These are phyloP conservation scores for Phaonia tiefii DNA, from an alignment of 2,888 invertebrate species.

Conservation along the genomic window DNA sequence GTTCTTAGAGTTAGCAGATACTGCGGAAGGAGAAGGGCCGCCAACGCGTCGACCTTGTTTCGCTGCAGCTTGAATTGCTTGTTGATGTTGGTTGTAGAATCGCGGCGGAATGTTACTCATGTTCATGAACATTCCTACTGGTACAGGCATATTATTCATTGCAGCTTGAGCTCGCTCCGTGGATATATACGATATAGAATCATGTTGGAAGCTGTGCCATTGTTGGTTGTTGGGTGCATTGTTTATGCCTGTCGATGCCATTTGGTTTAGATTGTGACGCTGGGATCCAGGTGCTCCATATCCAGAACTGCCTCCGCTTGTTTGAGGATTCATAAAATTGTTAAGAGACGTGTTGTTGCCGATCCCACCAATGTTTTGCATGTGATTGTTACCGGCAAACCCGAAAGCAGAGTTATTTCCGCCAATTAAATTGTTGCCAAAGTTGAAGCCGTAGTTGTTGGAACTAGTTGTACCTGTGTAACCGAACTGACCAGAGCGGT, in stretches of 20 bases:
- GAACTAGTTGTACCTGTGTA: constrained; percentile 69
- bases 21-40: constrained; percentile 74
- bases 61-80: constrained; percentile 82
- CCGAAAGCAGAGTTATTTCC: constrained; percentile 67
- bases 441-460: constrained; percentile 63
- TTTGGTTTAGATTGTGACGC: constrained; percentile 56
- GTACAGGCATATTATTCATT: constrained; percentile 92
- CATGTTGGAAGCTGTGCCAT: constrained; percentile 84
- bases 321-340: constrained; percentile 56
- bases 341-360: constrained; percentile 59
- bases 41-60: constrained; percentile 79
- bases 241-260: constrained; percentile 40
- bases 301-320: constrained; percentile 38
- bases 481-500: constrained; percentile 83
- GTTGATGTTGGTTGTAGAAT: constrained; percentile 88
- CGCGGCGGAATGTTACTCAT: constrained; percentile 90
- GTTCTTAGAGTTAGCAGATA: constrained; percentile 48
- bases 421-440: constrained; percentile 66
- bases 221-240: constrained; percentile 52
- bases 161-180: constrained; percentile 89
- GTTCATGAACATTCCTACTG: constrained; percentile 96
- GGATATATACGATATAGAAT: constrained; percentile 96
- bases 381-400: constrained; percentile 46
- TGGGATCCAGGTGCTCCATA: constrained; percentile 50
- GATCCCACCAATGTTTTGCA: constrained; percentile 57